Evolutionary conservation across 2,113 vertebrate species (phyloP).

Genomic region (Salvelinus alpinus): DNA sequence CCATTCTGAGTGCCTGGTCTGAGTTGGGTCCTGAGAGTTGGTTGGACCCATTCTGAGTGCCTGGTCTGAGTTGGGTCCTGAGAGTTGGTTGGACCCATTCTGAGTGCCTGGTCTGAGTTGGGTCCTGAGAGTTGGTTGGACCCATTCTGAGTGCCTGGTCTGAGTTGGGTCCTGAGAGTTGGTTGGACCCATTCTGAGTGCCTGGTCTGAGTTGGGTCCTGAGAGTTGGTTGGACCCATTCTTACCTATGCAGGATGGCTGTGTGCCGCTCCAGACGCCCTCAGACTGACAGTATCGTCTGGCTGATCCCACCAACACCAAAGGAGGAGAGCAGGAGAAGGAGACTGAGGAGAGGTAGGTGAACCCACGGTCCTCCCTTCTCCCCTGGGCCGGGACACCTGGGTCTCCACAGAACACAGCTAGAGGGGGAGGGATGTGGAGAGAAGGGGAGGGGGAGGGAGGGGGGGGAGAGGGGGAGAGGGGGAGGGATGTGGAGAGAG

Average conservation of each 20-base stretch:
- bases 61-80: too few relatives aligned
- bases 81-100: too few relatives aligned
- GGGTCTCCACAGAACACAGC: slow-evolving; percentile 98
- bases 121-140: too few relatives aligned
- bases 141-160: too few relatives aligned
- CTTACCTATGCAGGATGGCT: slow-evolving; percentile 96
- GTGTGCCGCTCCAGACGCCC: slow-evolving; percentile 93
- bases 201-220: not conserved
- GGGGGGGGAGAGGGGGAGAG: not conserved
- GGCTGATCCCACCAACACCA: slow-evolving; percentile 90
- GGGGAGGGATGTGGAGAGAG: not conserved
- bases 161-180: too few relatives aligned
- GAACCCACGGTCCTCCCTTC: slow-evolving; percentile 91
- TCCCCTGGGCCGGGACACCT: slow-evolving; percentile 84
- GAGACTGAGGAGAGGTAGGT: slow-evolving; percentile 92
- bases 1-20: too few relatives aligned
- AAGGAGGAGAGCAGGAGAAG: slow-evolving; percentile 86
- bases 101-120: too few relatives aligned
- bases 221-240: too few relatives aligned
- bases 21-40: too few relatives aligned
- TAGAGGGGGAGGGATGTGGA: slow-evolving; percentile 50
- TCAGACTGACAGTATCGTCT: slow-evolving; percentile 93
- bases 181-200: too few relatives aligned
- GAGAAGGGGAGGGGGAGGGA: too few relatives aligned
- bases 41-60: too few relatives aligned